These are phyloP conservation scores for Scortum barcoo DNA, from an alignment of 2,113 vertebrate species.

Conservation along the genomic window DNA sequence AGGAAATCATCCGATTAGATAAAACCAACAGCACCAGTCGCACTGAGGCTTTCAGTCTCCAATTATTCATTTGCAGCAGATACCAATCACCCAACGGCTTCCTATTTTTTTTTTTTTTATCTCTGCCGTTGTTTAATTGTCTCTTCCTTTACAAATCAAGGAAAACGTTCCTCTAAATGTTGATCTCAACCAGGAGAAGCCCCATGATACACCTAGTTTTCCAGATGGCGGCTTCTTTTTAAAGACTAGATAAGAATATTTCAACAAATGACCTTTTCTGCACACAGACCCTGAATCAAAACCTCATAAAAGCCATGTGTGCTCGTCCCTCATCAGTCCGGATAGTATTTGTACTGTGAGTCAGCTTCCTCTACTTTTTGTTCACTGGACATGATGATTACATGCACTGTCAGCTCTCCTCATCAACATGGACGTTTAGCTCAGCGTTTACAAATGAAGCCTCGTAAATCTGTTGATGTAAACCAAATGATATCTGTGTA, in stretches of 20 bases:
- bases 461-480: fast-evolving
- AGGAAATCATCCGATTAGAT: slow-evolving; percentile 48
- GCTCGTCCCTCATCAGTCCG: background rate
- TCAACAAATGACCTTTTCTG: background rate
- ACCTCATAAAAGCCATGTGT: background rate
- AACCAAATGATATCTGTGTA: background rate
- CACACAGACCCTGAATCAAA: background rate
- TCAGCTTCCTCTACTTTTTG: background rate
- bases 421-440: background rate
- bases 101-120: background rate
- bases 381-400: background rate
- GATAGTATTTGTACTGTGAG: background rate
- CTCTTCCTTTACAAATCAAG: background rate
- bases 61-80: background rate
- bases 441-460: background rate
- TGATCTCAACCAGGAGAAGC: background rate
- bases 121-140: background rate
- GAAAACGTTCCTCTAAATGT: no score
- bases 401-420: background rate
- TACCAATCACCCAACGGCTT: no score
- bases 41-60: slow-evolving; percentile 22
- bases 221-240: background rate
- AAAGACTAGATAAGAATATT: background rate
- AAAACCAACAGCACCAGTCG: slow-evolving; percentile 24
- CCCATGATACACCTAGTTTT: background rate